Evolutionary conservation across 2,888 invertebrate species (phyloP).

Genomic region (Acholoe squamosa): DNA sequence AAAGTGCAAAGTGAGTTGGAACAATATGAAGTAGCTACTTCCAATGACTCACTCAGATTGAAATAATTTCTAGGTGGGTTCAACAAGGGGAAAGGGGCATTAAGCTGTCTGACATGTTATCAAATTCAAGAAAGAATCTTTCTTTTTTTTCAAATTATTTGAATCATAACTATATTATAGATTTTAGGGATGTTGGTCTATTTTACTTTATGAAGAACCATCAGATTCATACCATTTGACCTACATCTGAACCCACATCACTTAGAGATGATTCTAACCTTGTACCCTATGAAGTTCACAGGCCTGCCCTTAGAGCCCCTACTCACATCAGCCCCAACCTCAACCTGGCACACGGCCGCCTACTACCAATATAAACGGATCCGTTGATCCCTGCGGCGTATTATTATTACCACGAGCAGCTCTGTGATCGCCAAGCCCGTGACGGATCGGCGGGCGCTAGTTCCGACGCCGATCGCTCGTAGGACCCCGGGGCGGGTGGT

Average conservation of each 20-base stretch:
- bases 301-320: neutral
- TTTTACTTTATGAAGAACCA: too few relatives aligned
- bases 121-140: too few relatives aligned
- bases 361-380: constrained; percentile 21
- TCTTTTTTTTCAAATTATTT: too few relatives aligned
- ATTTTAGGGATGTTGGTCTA: too few relatives aligned
- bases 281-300: neutral
- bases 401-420: constrained; percentile 31
- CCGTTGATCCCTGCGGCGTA: constrained; percentile 26
- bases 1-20: constrained; percentile 22
- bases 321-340: neutral
- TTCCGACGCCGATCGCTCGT: neutral
- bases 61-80: too few relatives aligned
- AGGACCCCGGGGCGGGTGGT: neutral
- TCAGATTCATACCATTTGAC: too few relatives aligned
- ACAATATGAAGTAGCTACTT: neutral
- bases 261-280: neutral
- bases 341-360: neutral
- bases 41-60: too few relatives aligned
- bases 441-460: constrained; percentile 10
- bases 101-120: too few relatives aligned
- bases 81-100: too few relatives aligned
- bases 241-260: too few relatives aligned
- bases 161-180: too few relatives aligned
- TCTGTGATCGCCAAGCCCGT: constrained; percentile 20